Conservation (phyloP, 2,113 vertebrate genomes). For the Heterochromis multidens region DNA sequence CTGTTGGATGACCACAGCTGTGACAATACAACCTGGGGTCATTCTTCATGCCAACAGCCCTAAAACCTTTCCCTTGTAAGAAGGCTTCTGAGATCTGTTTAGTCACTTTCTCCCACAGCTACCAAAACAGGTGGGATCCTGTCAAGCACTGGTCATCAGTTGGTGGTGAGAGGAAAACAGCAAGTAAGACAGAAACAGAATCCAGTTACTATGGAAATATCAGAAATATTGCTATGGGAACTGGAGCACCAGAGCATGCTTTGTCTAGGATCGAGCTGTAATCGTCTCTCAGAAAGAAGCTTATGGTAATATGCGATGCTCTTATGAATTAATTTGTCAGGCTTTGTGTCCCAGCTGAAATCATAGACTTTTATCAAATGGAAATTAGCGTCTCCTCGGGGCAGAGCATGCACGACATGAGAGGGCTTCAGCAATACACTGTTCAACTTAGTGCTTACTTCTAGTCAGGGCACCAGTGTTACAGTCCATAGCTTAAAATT, state of each 20-base stretch:
- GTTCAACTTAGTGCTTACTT: neutral
- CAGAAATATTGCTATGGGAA: conserved; percentile 61
- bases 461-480: neutral
- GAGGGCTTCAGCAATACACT: neutral
- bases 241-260: conserved; percentile 30
- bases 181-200: conserved; percentile 15
- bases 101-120: conserved; percentile 49
- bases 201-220: conserved; percentile 60
- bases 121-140: conserved; percentile 52
- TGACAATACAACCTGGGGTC: conserved; percentile 50
- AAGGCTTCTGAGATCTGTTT: conserved; percentile 10
- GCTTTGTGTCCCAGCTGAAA: conserved; percentile 63
- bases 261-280: conserved; percentile 51
- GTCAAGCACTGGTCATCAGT: neutral
- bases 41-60: conserved; percentile 14
- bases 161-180: neutral
- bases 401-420: conserved; percentile 15
- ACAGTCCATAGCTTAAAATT: neutral
- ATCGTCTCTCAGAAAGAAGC: conserved; percentile 66
- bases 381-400: conserved; percentile 52
- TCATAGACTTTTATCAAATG: conserved; percentile 62
- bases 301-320: conserved; percentile 67
- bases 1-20: conserved; percentile 62
- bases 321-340: conserved; percentile 69
- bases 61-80: conserved; percentile 16